phyloP scores from a whole-genome alignment of 2,888 invertebrate species.

The Trichopoda pennipes region DNA sequence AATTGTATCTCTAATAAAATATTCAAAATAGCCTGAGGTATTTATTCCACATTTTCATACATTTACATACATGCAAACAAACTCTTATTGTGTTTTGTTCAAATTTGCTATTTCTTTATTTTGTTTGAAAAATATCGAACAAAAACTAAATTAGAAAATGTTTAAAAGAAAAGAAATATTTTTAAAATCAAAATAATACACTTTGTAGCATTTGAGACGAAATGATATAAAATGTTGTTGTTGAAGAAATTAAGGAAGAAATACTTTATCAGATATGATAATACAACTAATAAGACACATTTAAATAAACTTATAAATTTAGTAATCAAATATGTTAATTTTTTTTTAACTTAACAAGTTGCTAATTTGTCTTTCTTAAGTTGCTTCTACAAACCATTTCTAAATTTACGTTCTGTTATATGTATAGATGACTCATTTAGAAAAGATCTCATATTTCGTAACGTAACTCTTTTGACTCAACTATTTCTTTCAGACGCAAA shows the following conservation, averaged over 20 bases:
- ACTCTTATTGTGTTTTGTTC: background rate
- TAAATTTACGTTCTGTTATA: too few species aligned
- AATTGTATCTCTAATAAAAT: background rate
- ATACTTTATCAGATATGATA: background rate
- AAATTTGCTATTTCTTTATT: background rate
- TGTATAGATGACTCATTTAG: too few species aligned
- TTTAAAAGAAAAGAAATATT: slow-evolving; percentile 6
- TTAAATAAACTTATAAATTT: background rate
- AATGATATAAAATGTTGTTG: slow-evolving; percentile 43
- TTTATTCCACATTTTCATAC: background rate
- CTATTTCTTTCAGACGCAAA: too few species aligned
- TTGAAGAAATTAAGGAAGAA: background rate
- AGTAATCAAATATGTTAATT: background rate
- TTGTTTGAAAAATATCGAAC: background rate
- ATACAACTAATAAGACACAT: background rate
- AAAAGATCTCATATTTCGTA: too few species aligned
- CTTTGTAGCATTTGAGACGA: slow-evolving; percentile 8
- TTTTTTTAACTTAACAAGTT: too few species aligned
- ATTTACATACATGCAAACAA: slow-evolving; percentile 1
- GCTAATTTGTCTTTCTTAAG: too few species aligned
- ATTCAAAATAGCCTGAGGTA: background rate
- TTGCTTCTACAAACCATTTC: too few species aligned
- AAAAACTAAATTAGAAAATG: slow-evolving; percentile 44
- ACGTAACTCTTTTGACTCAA: too few species aligned
- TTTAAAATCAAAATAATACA: background rate